Percentiles rank a stretch among this genome's conserved stretches.
Evolutionary conservation across 2,888 invertebrate species (phyloP).

Genomic region (Scrobipalpa atriplicella): DNA sequence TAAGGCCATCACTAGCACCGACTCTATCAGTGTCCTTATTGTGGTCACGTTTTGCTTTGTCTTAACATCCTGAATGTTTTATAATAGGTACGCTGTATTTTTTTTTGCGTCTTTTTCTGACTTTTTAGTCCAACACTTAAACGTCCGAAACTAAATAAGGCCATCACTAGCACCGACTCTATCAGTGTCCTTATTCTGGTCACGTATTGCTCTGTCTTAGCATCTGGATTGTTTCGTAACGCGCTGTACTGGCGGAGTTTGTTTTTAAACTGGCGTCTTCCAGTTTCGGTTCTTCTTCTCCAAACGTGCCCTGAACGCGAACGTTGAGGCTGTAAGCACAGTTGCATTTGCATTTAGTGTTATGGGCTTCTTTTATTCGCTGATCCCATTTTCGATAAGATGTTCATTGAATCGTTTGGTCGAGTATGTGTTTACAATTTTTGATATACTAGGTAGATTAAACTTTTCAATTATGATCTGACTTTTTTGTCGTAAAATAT

Average conservation of each 20-base stretch:
- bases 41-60: too few relatives aligned
- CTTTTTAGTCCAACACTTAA: too few relatives aligned
- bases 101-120: too few relatives aligned
- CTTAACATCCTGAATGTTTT: too few relatives aligned
- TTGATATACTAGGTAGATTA: not conserved
- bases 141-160: constrained; percentile 1
- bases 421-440: not conserved
- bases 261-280: constrained; percentile 65
- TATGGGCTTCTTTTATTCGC: constrained; percentile 15
- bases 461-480: too few relatives aligned
- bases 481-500: too few relatives aligned
- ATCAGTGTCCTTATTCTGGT: constrained; percentile 48
- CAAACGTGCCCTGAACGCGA: constrained; percentile 33
- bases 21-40: too few relatives aligned
- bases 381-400: constrained; percentile 26
- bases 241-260: constrained; percentile 64
- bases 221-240: constrained; percentile 77
- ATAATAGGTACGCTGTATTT: too few relatives aligned
- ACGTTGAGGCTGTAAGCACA: constrained; percentile 14
- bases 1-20: too few relatives aligned
- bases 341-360: constrained; percentile 32
- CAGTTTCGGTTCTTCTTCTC: constrained; percentile 55
- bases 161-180: not conserved
- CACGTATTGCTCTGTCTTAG: constrained; percentile 71
- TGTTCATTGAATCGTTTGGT: constrained; percentile 1